Conservation (phyloP, 2,797 vertebrate species). For the Myotis daubentonii region DNA sequence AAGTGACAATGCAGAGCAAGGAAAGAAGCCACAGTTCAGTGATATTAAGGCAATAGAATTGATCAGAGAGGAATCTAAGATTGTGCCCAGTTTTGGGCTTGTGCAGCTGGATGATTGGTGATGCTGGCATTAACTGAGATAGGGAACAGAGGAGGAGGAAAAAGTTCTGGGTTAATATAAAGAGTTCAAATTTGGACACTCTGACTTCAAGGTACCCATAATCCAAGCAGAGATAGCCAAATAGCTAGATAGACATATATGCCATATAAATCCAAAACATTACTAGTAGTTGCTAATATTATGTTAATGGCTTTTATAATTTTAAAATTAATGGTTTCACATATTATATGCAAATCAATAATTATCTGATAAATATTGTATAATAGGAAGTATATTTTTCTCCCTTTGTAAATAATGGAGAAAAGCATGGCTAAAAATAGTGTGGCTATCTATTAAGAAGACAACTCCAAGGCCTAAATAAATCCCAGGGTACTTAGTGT, state of each 20-base stretch:
- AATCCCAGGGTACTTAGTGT: conserved; percentile 31
- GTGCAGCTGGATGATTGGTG: background rate
- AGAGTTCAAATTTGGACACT: conserved; percentile 8
- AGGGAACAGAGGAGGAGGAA: background rate
- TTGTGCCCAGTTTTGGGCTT: background rate
- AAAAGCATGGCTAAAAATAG: conserved; percentile 37
- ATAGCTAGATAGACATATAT: background rate
- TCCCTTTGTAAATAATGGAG: background rate
- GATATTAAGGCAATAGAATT: background rate
- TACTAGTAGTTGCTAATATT: conserved; percentile 51
- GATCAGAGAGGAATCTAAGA: conserved; percentile 1
- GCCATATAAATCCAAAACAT: conserved; percentile 1
- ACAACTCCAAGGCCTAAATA: conserved; percentile 28
- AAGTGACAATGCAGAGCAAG: background rate
- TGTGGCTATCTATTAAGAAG: conserved; percentile 50
- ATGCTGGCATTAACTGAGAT: background rate
- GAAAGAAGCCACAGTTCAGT: background rate
- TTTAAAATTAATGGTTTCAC: conserved; percentile 50
- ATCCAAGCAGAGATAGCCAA: background rate
- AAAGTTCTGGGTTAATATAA: background rate
- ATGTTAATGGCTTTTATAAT: conserved; percentile 43
- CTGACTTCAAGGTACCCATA: background rate
- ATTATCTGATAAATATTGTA: conserved; percentile 27
- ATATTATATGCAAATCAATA: conserved; percentile 43
- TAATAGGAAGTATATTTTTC: conserved; percentile 1